A percentile compares a stretch with the other conserved stretches of the same genome.
These are phyloP conservation scores for Drosophila pectinifera DNA, from an alignment of 1,140 invertebrate species.

Conservation along the genomic window DNA sequence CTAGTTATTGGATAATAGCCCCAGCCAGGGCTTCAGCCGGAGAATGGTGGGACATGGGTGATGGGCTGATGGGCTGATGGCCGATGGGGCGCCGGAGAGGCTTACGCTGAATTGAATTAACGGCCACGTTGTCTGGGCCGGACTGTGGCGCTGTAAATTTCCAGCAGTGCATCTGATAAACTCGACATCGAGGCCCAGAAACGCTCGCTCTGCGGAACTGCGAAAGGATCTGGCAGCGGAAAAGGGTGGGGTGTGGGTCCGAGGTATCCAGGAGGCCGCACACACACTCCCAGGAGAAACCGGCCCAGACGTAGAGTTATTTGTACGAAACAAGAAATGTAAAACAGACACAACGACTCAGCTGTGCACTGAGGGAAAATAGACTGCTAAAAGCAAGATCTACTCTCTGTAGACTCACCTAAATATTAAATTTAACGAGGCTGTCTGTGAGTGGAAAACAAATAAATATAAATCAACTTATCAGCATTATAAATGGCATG, in stretches of 20 bases:
- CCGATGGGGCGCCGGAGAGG: conserved; percentile 24
- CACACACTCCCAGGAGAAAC: conserved; percentile 45
- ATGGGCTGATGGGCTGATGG: too few relatives aligned
- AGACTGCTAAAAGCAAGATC: not conserved
- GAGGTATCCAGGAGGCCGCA: conserved; percentile 1
- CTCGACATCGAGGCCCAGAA: conserved; percentile 38
- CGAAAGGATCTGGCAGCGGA: not conserved
- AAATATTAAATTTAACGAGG: conserved; percentile 4
- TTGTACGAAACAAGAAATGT: conserved; percentile 72
- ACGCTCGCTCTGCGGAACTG: conserved; percentile 6
- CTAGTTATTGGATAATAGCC: conserved; percentile 77
- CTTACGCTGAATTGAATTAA: conserved; percentile 80
- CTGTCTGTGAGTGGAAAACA: not conserved
- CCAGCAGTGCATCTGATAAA: conserved; percentile 76
- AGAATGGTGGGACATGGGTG: too few relatives aligned
- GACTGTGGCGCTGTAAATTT: conserved; percentile 75
- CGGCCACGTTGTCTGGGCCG: conserved; percentile 56
- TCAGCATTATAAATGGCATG: not conserved
- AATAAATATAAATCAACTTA: conserved; percentile 1
- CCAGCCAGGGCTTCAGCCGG: conserved; percentile 9
- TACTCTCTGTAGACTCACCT: conserved; percentile 1
- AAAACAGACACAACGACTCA: conserved; percentile 60
- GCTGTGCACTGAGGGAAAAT: conserved; percentile 20
- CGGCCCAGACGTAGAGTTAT: conserved; percentile 64
- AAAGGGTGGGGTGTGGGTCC: not conserved